Evolutionary conservation across 2,113 vertebrate species (phyloP).

Genomic region (Telmatochromis sp.): DNA sequence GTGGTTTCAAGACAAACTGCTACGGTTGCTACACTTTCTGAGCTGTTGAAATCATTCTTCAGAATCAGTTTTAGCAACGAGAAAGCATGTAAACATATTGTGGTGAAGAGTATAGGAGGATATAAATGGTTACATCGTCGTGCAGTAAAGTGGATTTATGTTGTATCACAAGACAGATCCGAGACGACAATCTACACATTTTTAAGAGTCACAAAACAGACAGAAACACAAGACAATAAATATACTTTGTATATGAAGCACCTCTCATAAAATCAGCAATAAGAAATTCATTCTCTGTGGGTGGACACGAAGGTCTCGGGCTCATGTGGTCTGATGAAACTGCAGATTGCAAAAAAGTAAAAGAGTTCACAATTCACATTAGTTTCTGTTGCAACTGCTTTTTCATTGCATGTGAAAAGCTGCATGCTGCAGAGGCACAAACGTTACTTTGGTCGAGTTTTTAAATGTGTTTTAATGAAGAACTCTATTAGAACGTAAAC

Average conservation of each 20-base stretch:
- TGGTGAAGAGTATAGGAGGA: neutral
- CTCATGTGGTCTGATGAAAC: neutral
- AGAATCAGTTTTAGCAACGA: neutral
- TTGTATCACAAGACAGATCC: neutral
- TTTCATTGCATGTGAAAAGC: neutral
- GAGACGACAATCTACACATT: neutral
- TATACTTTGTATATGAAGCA: neutral
- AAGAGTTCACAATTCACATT: neutral
- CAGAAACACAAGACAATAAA: neutral
- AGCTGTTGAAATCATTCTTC: neutral
- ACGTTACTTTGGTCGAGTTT: neutral
- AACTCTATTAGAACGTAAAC: neutral
- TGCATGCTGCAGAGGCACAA: neutral
- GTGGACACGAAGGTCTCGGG: rapidly evolving
- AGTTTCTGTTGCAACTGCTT: neutral
- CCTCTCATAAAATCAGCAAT: neutral
- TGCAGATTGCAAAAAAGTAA: neutral
- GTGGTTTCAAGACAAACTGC: neutral
- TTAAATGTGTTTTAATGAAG: neutral
- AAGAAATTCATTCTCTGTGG: neutral
- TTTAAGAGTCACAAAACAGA: neutral
- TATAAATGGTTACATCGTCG: neutral
- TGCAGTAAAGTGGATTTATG: neutral
- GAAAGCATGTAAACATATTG: neutral
- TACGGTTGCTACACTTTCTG: neutral